Evolutionary conservation across 2,888 invertebrate genomes (phyloP), one percentile per base, ranked within the genome.

Genomic region (Leucania comma): DNA sequence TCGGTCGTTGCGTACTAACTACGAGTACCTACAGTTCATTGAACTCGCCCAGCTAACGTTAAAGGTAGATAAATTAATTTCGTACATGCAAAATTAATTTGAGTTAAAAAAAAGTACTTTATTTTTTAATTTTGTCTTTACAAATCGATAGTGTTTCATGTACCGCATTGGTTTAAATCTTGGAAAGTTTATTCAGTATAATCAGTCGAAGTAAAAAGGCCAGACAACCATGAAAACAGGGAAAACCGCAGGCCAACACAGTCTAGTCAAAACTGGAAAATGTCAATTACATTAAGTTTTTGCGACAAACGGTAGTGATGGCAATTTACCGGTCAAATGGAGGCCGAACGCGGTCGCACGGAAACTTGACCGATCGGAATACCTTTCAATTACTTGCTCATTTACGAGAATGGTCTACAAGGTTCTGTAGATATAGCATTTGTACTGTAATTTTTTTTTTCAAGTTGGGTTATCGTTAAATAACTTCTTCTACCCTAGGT

Each of bases 271-370:
- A 66, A 72, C 62, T 69, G 64, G 65, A 68, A 68, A 75, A 70
- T 80, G 51, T 57, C 78, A 65, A 75, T 75, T 79, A 75, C 69
- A 59, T 59, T 59, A 38, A 56, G 48, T 74, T 79, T 82, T 74
- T 83, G 61, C 24, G 48, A 38, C 8, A 29, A 72, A 73, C 84
- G 85, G 82, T 77, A 89, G 84, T 83, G 74, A 73, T 50, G 75
- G 86, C 82, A 90, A 93, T 93, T 93, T 90, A 71, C 89, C 90
- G 93, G 87, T 91, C 85, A 86, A 79, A 9, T 91, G 91, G 85
- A 90, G 90, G 89, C 82, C 89, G 66, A 50, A 80, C 29, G 75
- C 90, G 84, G 59, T 88, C 87, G 75, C 22, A 76, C 83, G 92
- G 91, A 92, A 92, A 90, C 58, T 65, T 78, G 85, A 86, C 79